phyloP scores from a whole-genome alignment of 2,888 invertebrate species.

The Mellilla xanthometata region DNA sequence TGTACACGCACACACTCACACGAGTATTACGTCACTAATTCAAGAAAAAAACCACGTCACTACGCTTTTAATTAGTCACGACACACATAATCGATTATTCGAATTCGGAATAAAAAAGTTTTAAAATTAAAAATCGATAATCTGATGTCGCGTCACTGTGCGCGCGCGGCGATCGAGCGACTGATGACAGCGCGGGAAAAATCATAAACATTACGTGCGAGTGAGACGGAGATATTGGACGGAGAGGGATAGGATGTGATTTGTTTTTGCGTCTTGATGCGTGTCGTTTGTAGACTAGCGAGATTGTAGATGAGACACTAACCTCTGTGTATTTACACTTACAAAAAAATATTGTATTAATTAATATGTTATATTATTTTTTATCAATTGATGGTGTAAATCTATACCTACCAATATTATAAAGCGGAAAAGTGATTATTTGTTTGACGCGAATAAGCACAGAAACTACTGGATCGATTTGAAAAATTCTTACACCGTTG shows the following conservation, averaged over 20 bases:
- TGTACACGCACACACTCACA: slow-evolving; percentile 24
- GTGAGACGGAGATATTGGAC: slow-evolving; percentile 39
- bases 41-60: slow-evolving; percentile 16
- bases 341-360: too few relatives aligned
- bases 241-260: slow-evolving; percentile 45
- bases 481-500: too few relatives aligned
- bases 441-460: too few relatives aligned
- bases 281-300: slow-evolving; percentile 40
- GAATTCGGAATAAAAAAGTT: neutral
- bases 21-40: neutral
- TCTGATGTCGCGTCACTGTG: slow-evolving; percentile 42
- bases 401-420: too few relatives aligned
- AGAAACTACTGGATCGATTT: too few relatives aligned
- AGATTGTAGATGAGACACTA: slow-evolving; percentile 12
- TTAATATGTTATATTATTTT: too few relatives aligned
- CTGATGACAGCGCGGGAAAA: slow-evolving; percentile 51
- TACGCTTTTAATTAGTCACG: neutral
- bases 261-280: slow-evolving; percentile 41
- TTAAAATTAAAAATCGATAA: slow-evolving; percentile 20
- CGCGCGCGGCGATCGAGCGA: slow-evolving; percentile 51
- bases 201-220: slow-evolving; percentile 61
- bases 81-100: neutral
- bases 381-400: too few relatives aligned
- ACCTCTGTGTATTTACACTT: neutral
- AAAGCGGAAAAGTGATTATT: too few relatives aligned